Base-by-base conservation (phyloP, 2,797 vertebrate genomes). In the Manis pentadactyla region DNA sequence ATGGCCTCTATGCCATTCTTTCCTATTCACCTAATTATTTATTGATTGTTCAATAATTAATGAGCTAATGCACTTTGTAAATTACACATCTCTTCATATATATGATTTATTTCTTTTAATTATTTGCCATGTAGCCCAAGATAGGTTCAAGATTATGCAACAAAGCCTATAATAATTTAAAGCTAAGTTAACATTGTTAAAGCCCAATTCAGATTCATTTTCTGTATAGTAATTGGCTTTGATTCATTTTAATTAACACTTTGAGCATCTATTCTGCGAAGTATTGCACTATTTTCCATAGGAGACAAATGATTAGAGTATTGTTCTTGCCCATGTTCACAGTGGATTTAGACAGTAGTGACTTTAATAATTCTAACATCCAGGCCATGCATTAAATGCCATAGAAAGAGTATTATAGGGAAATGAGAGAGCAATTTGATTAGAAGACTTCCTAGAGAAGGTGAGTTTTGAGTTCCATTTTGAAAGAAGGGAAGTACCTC, bases 121-220 rank as follows among this genome's bases (percentile, higher is more conserved):
- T 90, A 42, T 75, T 90, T 93, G 10, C 46, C 39, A 57, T 5
- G 69, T 92, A 86, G 37, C 14, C 37, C 23, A 92, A 78, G 25
- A 90, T 68, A 29, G 25, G 9, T 23, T 90, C 39, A 87, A 95
- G 31, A 88, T 57, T 84, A 87, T 75, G 27, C 25, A 75, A 57
- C 14, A 71, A 87, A 96, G 14, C 5, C 29, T 73, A 31, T 79
- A 61, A 87, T 66, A 96, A 79, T 66, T 87, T 79, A 79, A 69
- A 90, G 42, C 55, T 53, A 29, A 94, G 53, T 61, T 93, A 85
- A 82, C 14, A 34, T 74, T 42, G 82, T 64, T 93, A 93, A 84
- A 93, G 49, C 25, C 5, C 6, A 90, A 9, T 84, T 83, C 49
- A 66, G 23, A 69, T 71, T 75, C n/a, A 74, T 75, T 94, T 95